Evolutionary conservation across 2,888 invertebrate genomes (phyloP).

Genomic region (Drosophila formosana): DNA sequence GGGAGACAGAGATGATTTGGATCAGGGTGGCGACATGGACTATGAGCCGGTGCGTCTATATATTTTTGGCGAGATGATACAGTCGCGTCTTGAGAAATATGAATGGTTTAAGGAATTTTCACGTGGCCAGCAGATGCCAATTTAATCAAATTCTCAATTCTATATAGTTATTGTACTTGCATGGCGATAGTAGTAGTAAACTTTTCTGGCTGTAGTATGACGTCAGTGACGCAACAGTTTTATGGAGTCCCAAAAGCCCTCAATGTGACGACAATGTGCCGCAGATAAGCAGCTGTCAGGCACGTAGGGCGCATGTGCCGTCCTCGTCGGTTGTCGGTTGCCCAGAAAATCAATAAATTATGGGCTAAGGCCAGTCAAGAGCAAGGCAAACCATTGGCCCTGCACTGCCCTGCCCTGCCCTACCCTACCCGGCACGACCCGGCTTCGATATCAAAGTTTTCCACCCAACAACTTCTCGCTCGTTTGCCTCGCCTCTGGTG

Average conservation of each 20-base stretch:
- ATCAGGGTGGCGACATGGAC: neutral
- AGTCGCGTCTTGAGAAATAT: slow-evolving; percentile 29
- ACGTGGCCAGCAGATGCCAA: neutral
- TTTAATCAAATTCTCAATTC: slow-evolving; percentile 10
- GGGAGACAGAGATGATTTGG: neutral
- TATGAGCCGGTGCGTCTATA: slow-evolving; percentile 39
- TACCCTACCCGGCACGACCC: slow-evolving; percentile 4
- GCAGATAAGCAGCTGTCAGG: slow-evolving; percentile 46
- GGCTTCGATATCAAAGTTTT: slow-evolving; percentile 36
- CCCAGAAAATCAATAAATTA: slow-evolving; percentile 78
- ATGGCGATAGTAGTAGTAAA: neutral
- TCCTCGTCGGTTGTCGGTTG: neutral
- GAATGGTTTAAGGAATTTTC: slow-evolving; percentile 52
- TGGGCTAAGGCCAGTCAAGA: slow-evolving; percentile 82
- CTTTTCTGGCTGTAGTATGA: slow-evolving; percentile 25
- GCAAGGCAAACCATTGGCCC: slow-evolving; percentile 76
- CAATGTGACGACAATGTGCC: slow-evolving; percentile 54
- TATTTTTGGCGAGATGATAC: slow-evolving; percentile 27
- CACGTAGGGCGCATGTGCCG: slow-evolving; percentile 73
- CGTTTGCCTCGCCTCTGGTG: neutral
- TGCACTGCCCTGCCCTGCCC: slow-evolving; percentile 19
- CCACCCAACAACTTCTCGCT: slow-evolving; percentile 28
- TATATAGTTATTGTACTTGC: neutral
- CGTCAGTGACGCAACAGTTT: slow-evolving; percentile 60
- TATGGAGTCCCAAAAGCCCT: slow-evolving; percentile 13